These are phyloP conservation scores for Habrosyne pyritoides DNA, from an alignment of 2,888 invertebrate genomes.

Conservation along the genomic window DNA sequence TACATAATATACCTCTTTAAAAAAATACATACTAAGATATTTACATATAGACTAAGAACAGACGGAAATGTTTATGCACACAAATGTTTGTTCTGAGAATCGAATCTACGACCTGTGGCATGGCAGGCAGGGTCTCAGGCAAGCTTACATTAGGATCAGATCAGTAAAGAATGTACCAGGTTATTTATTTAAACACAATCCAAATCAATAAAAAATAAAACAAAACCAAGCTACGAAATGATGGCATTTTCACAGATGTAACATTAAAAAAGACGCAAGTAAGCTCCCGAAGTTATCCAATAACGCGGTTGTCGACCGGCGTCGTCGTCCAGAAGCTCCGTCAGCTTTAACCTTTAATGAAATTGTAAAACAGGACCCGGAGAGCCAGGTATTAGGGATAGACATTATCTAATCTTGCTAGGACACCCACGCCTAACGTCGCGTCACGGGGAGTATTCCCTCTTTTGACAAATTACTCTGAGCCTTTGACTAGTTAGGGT, in stretches of 20 bases:
- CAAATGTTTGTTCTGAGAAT: no score
- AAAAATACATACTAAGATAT: no score
- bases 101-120: no score
- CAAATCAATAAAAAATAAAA: neutral
- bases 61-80: no score
- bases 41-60: no score
- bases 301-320: conserved; percentile 10
- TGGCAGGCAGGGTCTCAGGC: no score
- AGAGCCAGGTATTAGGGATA: conserved; percentile 4
- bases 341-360: conserved; percentile 8
- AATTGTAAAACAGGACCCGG: conserved; percentile 6
- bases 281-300: conserved; percentile 9
- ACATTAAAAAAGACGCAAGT: neutral
- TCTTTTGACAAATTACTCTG: conserved; percentile 39
- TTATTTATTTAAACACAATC: no score
- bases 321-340: neutral
- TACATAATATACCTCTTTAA: no score
- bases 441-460: conserved; percentile 26
- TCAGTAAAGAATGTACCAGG: no score
- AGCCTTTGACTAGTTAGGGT: neutral
- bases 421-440: conserved; percentile 9
- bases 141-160: no score
- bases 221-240: neutral
- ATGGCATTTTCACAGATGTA: neutral
- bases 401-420: conserved; percentile 29